Base-by-base conservation (phyloP, 1,140 invertebrate genomes). In the Agraylea sexmaculata region DNA sequence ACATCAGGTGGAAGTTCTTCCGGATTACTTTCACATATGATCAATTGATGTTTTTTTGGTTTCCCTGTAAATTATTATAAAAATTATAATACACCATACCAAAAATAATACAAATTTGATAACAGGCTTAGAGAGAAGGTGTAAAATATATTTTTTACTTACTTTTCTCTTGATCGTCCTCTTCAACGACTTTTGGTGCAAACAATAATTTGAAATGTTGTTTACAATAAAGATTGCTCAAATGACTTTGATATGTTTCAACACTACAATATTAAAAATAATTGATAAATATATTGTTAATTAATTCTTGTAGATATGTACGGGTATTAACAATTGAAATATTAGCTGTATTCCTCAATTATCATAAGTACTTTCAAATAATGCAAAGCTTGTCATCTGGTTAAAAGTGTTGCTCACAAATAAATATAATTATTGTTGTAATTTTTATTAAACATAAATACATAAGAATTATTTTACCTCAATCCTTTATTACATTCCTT, bases 121-220 rank as follows among this genome's bases (percentile, higher is more conserved):
- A 25, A n/a, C 23, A 7, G n/a, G 23, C 23, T 6, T 25, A 25
- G 23, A 7, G 16, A 8, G 27, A 16, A 12, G 5, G 27, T 12
- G 20, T 23, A 39, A 18, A 22, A 39, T 27, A 30, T 17, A 25
- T 42, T 22, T 38, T 37, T 33, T 49, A 68, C 66, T 74, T 72
- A 83, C 79, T 65, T 39, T 67, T 62, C 37, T 75, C 69, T 47
- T 76, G 67, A 51, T 78, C 75, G 34, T 75, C 71, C 38, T 75
- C 77, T 53, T 87, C 83, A 8, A 88, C 83, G 23, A 77, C 83
- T 70, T 92, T 93, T 12, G 88, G 88, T 44, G 87, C 80, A 60
- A 95, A 92, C 7, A 93, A 71, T 52, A 86, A 77, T 54, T 85
- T 87, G 64, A 93, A 93, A 61, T 94, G 89, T n/a, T 83, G 79